These are phyloP conservation scores for Musca domestica DNA, from an alignment of 1,140 invertebrate species.

Conservation along the genomic window DNA sequence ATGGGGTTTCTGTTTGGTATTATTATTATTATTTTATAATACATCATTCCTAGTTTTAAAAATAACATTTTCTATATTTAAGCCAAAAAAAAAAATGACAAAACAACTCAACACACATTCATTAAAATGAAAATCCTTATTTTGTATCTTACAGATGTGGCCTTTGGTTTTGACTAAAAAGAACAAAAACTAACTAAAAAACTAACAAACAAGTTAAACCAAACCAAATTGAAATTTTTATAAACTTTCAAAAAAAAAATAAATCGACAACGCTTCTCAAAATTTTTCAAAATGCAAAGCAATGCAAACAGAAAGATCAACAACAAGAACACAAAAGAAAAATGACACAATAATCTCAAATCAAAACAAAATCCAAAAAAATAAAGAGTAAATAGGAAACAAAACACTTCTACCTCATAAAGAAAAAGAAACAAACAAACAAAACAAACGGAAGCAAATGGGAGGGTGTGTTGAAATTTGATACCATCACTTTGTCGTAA, in stretches of 20 bases:
- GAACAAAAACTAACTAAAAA: slow-evolving; percentile 20
- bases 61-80: slow-evolving; percentile 1
- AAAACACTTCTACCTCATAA: slow-evolving; percentile 11
- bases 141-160: slow-evolving; percentile 54
- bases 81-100: too few relatives aligned
- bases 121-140: slow-evolving; percentile 26
- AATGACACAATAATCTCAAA: slow-evolving; percentile 35
- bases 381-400: neutral
- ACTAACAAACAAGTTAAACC: slow-evolving; percentile 23
- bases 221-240: slow-evolving; percentile 31
- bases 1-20: too few relatives aligned
- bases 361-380: slow-evolving; percentile 18
- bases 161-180: slow-evolving; percentile 54
- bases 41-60: too few relatives aligned
- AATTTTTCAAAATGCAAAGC: slow-evolving; percentile 30
- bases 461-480: slow-evolving; percentile 41
- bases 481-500: neutral
- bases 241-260: slow-evolving; percentile 28
- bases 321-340: slow-evolving; percentile 28
- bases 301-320: slow-evolving; percentile 28
- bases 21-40: too few relatives aligned
- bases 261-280: slow-evolving; percentile 12
- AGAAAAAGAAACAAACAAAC: neutral
- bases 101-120: neutral
- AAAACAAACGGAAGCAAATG: slow-evolving; percentile 27